Evolutionary conservation across 2,888 invertebrate species (phyloP).

Genomic region (Fabriciana adippe): DNA sequence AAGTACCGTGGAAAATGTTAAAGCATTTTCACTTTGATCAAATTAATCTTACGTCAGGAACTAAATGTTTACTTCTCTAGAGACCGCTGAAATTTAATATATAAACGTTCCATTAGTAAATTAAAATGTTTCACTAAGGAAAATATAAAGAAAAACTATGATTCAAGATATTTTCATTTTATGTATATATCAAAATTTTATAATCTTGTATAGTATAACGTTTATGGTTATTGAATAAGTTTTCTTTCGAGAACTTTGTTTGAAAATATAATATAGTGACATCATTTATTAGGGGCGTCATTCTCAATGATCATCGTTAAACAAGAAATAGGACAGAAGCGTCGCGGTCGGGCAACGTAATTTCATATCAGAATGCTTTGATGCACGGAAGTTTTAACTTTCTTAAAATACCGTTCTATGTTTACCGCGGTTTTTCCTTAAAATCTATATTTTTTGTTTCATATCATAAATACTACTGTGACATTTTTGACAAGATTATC

Average conservation of each 20-base stretch:
- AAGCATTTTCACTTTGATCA: constrained; percentile 75
- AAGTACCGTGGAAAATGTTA: constrained; percentile 71
- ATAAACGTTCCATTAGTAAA: constrained; percentile 11
- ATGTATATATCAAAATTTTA: background rate
- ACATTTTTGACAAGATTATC: background rate
- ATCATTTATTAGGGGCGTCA: constrained; percentile 25
- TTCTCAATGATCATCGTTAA: constrained; percentile 34
- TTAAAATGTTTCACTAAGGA: background rate
- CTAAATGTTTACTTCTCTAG: constrained; percentile 52
- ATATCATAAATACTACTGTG: constrained; percentile 4
- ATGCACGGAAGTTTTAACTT: constrained; percentile 43
- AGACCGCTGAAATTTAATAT: constrained; percentile 51
- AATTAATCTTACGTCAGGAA: constrained; percentile 70
- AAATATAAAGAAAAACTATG: background rate
- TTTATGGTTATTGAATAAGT: no score
- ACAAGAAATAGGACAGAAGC: constrained; percentile 38
- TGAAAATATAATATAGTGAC: constrained; percentile 8
- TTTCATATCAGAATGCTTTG: constrained; percentile 43
- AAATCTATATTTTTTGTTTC: background rate
- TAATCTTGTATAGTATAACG: no score
- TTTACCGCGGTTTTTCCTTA: constrained; percentile 17
- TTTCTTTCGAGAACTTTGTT: background rate
- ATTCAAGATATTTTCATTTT: constrained; percentile 3
- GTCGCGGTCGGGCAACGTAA: constrained; percentile 33
- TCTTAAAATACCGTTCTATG: constrained; percentile 29